Evolutionary conservation across 2,797 vertebrate genomes (phyloP).

Genomic region (Enteromius anoplus): DNA sequence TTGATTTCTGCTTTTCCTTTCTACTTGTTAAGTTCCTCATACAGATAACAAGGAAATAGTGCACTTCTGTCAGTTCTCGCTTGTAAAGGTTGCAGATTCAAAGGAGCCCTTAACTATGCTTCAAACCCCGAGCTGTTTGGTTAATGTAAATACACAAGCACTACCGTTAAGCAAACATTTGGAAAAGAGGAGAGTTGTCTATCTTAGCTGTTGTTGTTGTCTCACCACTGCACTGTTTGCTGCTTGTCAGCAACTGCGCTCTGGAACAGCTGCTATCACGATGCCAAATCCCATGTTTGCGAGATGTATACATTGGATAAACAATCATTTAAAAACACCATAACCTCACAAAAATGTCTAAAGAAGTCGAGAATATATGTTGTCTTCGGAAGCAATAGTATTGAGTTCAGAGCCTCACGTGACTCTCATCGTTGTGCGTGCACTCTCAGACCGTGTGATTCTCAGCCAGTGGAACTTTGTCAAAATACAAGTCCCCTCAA

Average conservation of each 20-base stretch:
- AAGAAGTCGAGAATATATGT: slow-evolving; percentile 55
- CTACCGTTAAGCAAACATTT: not conserved
- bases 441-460: slow-evolving; percentile 60
- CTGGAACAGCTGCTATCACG: slow-evolving; percentile 29
- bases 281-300: slow-evolving; percentile 20
- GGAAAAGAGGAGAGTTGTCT: not conserved
- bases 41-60: slow-evolving; percentile 3
- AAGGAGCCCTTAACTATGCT: not conserved
- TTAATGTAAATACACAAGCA: not conserved
- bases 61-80: not conserved
- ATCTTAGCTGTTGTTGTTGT: slow-evolving; percentile 26
- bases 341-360: slow-evolving; percentile 28
- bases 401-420: slow-evolving; percentile 58
- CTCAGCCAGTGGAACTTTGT: not conserved
- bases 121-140: not conserved
- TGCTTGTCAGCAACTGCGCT: slow-evolving; percentile 46
- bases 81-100: slow-evolving; percentile 9
- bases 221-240: slow-evolving; percentile 51
- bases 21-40: slow-evolving; percentile 22
- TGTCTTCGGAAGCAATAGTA: slow-evolving; percentile 74
- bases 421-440: slow-evolving; percentile 49
- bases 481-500: slow-evolving; percentile 43
- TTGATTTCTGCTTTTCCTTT: slow-evolving; percentile 3
- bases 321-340: slow-evolving; percentile 28
- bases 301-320: not conserved